Conservation (phyloP, 2,797 vertebrate species). For the Gallinago nigripennis region DNA sequence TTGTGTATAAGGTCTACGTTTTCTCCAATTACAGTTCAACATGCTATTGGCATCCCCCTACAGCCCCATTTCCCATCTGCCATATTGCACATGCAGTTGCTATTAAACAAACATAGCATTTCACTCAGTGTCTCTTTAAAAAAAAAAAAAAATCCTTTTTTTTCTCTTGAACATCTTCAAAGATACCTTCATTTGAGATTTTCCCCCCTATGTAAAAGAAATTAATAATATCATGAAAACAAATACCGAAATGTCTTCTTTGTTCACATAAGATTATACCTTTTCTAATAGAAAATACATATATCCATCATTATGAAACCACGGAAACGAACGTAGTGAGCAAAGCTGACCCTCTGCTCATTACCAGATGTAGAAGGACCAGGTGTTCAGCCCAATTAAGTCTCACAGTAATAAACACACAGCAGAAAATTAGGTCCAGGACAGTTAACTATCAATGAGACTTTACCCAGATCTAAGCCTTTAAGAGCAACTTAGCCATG, state of each 20-base stretch:
- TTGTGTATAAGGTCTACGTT: background rate
- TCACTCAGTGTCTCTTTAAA: background rate
- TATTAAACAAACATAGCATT: background rate
- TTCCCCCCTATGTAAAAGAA: background rate
- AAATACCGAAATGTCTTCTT: background rate
- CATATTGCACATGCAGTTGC: background rate
- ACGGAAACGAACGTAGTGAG: background rate
- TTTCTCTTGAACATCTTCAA: background rate
- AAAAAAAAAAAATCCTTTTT: background rate
- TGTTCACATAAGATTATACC: background rate
- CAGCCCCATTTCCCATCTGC: background rate
- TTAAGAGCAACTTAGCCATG: background rate
- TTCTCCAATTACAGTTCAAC: background rate
- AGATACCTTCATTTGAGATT: background rate
- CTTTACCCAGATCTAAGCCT: background rate
- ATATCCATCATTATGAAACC: background rate
- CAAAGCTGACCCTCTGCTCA: background rate
- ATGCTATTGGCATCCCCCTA: background rate
- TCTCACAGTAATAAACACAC: background rate
- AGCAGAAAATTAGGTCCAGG: background rate
- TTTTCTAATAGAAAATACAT: background rate
- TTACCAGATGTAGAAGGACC: background rate
- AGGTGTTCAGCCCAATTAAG: background rate
- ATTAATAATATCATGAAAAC: background rate
- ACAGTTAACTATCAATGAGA: background rate